Evolutionary conservation across 2,888 invertebrate genomes (phyloP), one percentile per base, ranked within the genome.

Genomic region (Dione juno): DNA sequence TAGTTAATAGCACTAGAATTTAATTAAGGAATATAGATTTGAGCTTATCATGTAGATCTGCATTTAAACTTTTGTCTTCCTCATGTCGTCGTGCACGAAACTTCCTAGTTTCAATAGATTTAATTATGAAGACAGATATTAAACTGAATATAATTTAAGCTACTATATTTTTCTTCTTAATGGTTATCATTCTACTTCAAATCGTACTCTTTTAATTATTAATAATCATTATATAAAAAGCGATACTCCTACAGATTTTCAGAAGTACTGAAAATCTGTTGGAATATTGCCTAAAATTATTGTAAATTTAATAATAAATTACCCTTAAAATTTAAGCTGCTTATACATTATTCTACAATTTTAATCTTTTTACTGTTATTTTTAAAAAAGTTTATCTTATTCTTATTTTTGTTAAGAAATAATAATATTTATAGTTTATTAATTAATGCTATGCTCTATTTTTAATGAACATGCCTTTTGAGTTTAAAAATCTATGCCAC

Each of bases 71-170:
- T 61, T 43, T 45, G 28, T 40, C 21, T n/a, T 45, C 61, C 61
- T 61, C 61, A 45, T 61, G 11, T 45, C 61, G 57, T 57, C 66
- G 21, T 40, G 21, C 35, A 19, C 19, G 5, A 37, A 64, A 50
- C 19, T 48, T 16, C 13, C 35, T 11, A 11, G 13, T 35, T 35
- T 50, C 14, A 40, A 37, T 14, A 50, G 14, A 13, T 64, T 48
- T 50, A 64, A 19, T 64, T 50, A 37, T 35, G 5, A 64, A 35
- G 37, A 1, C 7, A 40, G 50, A 52, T 8, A 19, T 10, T 37
- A 50, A 40, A 50, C 19, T 50, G 37, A 50, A 50, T n/a, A 50
- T 37, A 3, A 50, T 14, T 50, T 13, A 35, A 37, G 40, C 5
- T 19, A 64, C 16, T 16, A 35, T 28, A 13, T 37, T n/a, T 50